phyloP scores from a whole-genome alignment of 2,113 vertebrate species.

The Piprites chloris region DNA sequence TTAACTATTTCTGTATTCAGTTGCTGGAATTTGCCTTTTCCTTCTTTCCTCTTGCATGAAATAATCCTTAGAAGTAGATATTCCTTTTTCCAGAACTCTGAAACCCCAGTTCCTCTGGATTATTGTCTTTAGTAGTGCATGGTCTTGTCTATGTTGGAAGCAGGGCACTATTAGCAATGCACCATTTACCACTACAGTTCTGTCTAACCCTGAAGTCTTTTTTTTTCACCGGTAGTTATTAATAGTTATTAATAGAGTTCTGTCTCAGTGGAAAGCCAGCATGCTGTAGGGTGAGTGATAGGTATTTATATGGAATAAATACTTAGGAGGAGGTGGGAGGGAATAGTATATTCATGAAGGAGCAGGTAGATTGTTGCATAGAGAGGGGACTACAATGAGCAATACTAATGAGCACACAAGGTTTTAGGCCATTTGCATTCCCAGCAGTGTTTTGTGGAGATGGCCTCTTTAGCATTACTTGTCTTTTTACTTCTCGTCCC shows the following conservation, averaged over 20 bases:
- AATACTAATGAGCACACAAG: neutral
- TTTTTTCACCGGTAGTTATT: neutral
- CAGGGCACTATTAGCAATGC: neutral
- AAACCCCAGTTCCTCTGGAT: neutral
- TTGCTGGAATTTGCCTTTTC: neutral
- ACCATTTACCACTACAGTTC: neutral
- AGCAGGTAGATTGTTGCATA: neutral
- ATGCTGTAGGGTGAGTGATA: neutral
- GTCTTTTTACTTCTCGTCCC: neutral
- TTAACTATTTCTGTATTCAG: neutral
- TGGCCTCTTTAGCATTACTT: conserved; percentile 3
- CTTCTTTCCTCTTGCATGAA: neutral
- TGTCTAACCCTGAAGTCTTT: neutral
- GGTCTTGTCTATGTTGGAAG: neutral
- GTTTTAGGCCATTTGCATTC: neutral
- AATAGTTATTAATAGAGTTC: neutral
- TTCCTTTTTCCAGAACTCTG: neutral
- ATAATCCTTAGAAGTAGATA: neutral
- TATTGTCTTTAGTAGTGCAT: neutral
- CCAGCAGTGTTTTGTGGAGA: neutral
- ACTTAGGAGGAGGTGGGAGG: neutral
- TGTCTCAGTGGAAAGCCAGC: neutral
- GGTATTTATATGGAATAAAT: neutral
- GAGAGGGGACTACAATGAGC: neutral
- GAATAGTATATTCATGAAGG: neutral